Evolutionary conservation across 2,888 invertebrate species (phyloP).

Genomic region (Alcis repandata): DNA sequence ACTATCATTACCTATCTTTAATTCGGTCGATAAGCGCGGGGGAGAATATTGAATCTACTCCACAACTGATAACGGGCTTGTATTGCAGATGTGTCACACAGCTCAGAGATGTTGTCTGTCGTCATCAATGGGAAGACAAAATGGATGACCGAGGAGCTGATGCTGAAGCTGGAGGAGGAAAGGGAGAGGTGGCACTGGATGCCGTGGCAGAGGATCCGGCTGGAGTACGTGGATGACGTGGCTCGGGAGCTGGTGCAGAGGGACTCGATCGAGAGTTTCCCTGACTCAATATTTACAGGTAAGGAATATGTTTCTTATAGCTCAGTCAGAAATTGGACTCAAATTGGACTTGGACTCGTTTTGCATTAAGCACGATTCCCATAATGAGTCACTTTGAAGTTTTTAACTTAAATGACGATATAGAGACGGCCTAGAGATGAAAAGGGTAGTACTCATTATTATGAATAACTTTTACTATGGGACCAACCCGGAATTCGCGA

Average conservation of each 20-base stretch:
- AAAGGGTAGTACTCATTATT: no score
- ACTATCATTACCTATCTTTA: conserved; percentile 39
- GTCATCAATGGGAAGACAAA: conserved; percentile 67
- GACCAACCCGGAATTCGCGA: no score
- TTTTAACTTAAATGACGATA: no score
- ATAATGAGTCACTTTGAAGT: no score
- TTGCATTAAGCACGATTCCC: no score
- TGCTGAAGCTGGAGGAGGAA: conserved; percentile 67
- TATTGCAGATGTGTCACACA: conserved; percentile 62
- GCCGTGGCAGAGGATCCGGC: conserved; percentile 77
- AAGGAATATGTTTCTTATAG: no score
- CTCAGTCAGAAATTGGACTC: no score
- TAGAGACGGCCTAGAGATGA: no score
- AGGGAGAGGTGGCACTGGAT: conserved; percentile 75
- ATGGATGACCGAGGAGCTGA: conserved; percentile 65
- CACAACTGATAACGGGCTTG: conserved; percentile 24
- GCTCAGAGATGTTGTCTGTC: conserved; percentile 48
- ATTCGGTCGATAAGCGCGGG: conserved; percentile 28
- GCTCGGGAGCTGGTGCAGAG: conserved; percentile 55
- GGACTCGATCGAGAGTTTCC: conserved; percentile 87
- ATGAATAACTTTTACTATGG: no score
- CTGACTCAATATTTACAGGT: conserved; percentile 79
- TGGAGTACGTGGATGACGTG: conserved; percentile 63
- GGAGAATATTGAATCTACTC: conserved; percentile 11
- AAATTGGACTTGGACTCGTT: no score